These are phyloP conservation scores for Microtus oregoni DNA, from an alignment of 2,113 vertebrate species.

Conservation along the genomic window DNA sequence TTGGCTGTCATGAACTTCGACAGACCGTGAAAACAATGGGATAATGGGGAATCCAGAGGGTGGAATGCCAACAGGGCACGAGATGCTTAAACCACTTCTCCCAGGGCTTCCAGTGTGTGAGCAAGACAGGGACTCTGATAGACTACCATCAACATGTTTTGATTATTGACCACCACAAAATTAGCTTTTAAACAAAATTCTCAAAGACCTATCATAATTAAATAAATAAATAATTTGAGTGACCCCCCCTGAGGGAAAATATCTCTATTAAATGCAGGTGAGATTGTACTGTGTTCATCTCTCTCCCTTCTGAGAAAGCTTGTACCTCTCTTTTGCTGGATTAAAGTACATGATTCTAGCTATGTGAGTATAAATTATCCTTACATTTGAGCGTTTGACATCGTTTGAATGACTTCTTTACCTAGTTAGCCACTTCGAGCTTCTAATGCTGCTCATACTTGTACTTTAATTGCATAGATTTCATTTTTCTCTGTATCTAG, in stretches of 20 bases:
- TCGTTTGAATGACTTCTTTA: constrained; percentile 35
- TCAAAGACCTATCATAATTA: constrained; percentile 1
- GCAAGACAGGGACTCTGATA: background rate
- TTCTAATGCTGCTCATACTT: constrained; percentile 39
- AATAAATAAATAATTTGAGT: background rate
- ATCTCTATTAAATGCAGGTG: background rate
- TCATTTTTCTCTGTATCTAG: constrained; percentile 61
- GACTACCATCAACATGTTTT: background rate
- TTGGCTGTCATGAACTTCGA: background rate
- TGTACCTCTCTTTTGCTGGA: background rate
- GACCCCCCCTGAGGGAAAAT: background rate
- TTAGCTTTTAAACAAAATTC: constrained; percentile 13
- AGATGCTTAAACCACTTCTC: background rate
- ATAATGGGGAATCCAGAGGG: background rate
- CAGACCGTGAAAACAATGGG: background rate
- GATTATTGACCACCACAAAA: background rate
- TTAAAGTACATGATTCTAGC: constrained; percentile 4
- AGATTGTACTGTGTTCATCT: background rate
- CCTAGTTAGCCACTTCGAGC: background rate
- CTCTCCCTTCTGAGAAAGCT: background rate
- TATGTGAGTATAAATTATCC: background rate
- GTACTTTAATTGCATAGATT: constrained; percentile 43
- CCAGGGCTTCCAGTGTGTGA: background rate
- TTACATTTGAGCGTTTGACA: constrained; percentile 15
- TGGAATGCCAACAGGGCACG: background rate